phyloP scores from a whole-genome alignment of 1,140 invertebrate species.

The Nilaparvata lugens region DNA sequence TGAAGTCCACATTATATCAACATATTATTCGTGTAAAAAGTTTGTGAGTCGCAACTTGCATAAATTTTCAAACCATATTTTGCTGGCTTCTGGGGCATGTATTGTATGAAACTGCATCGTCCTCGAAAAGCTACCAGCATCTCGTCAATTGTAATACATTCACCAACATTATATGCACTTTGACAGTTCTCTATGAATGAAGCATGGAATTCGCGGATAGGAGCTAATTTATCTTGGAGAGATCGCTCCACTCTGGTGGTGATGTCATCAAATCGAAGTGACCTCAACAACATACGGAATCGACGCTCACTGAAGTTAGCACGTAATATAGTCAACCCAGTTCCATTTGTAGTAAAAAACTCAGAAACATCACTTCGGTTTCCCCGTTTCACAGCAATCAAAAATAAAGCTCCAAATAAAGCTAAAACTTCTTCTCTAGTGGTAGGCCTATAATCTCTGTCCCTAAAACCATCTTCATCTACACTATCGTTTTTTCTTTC shows the following conservation, averaged over 20 bases:
- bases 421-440: not conserved
- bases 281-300: not conserved
- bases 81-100: not conserved
- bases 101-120: not conserved
- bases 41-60: slow-evolving; percentile 11
- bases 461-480: not conserved
- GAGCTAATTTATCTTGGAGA: not conserved
- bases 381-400: not conserved
- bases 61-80: slow-evolving; percentile 1
- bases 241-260: not conserved
- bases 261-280: not conserved
- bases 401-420: not conserved
- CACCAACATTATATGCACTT: not conserved
- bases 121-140: not conserved
- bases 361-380: not conserved
- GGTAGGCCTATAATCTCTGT: not conserved
- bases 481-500: not conserved
- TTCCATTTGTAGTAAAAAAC: not conserved
- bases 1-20: slow-evolving; percentile 29
- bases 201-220: not conserved
- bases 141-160: not conserved
- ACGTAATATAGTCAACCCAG: not conserved
- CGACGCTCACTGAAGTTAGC: not conserved
- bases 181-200: not conserved
- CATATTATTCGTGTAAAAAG: slow-evolving; percentile 30